Evolutionary conservation across 2,113 vertebrate genomes (phyloP), one percentile per base, ranked within the genome.

Genomic region (Perca fluviatilis): DNA sequence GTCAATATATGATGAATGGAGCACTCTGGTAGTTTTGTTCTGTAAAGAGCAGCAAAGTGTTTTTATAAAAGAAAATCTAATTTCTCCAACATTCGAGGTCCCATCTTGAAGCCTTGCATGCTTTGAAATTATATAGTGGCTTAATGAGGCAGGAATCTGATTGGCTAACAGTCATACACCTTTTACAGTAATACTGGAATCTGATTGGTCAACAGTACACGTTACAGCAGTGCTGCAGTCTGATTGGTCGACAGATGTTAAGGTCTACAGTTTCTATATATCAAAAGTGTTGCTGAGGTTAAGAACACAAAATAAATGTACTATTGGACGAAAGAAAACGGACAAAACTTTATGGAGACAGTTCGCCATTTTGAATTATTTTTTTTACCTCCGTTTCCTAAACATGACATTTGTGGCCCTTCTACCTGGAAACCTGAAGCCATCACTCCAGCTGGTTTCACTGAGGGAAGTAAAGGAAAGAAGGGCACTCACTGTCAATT

Each of bases 111-210:
- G 53, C 9, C 1, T 14, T 12, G 33, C 43, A 69, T 9, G 30
- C 40, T 61, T 53, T 50, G 8, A 27, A 25, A 36, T 30, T 50
- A 36, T 13, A 30, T 50, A 56, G 27, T 6, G 46, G 63, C 40
- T 46, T 21, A 47, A 78, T 1, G 36, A 79, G 3, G 16, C 78
- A 62, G 86, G 43, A 19, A 51, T 83, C 69, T 1, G 54, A 72
- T 80, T 58, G 30, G 66, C 70, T 86, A 88, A 89, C 85, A 90
- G 86, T 90, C 86, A 23, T 69, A 74, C 66, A 78, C 62, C 64
- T 64, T 70, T 53, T 65, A 57, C 58, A 69, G 68, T 36, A 23
- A 76, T 65, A 49, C 27, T 58, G 13, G 18, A 47, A 63, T 67
- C 64, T 72, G 67, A 78, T 83, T 75, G 75, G 82, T 76, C 68